Conservation (phyloP, 1,140 invertebrate species). For the Drosophila melanica region DNA sequence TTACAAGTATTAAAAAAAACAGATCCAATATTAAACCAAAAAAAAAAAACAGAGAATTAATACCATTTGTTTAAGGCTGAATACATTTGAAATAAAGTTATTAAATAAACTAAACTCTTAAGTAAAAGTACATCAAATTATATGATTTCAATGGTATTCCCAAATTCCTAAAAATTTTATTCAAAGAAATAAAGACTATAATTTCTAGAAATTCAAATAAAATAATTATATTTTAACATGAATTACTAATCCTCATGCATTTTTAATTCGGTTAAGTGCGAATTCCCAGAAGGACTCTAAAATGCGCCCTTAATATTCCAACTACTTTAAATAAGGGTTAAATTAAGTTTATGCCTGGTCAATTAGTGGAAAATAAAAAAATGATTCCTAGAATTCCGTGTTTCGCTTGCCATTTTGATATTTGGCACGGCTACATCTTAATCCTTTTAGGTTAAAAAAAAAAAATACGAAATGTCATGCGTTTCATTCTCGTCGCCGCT, state of each 20-base stretch:
- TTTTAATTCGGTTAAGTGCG: constrained; percentile 11
- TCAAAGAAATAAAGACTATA: too few species aligned
- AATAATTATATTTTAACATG: too few species aligned
- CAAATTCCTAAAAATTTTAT: too few species aligned
- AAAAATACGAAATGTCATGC: constrained; percentile 55
- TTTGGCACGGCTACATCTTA: constrained; percentile 19
- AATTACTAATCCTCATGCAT: background rate
- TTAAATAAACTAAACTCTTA: too few species aligned
- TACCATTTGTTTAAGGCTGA: too few species aligned
- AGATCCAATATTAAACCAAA: background rate
- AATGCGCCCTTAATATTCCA: background rate
- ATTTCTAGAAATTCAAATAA: too few species aligned
- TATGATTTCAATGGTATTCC: too few species aligned
- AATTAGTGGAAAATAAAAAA: too few species aligned
- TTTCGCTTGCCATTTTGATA: constrained; percentile 3
- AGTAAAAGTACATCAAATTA: too few species aligned
- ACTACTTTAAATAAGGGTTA: background rate
- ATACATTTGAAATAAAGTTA: too few species aligned
- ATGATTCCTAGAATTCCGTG: background rate
- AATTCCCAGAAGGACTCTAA: background rate
- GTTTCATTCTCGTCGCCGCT: constrained; percentile 49
- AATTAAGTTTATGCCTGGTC: background rate
- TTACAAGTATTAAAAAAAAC: background rate
- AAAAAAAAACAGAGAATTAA: background rate
- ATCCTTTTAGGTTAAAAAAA: constrained; percentile 55